phyloP scores from a whole-genome alignment of 2,113 vertebrate species.

The Engystomops pustulosus region DNA sequence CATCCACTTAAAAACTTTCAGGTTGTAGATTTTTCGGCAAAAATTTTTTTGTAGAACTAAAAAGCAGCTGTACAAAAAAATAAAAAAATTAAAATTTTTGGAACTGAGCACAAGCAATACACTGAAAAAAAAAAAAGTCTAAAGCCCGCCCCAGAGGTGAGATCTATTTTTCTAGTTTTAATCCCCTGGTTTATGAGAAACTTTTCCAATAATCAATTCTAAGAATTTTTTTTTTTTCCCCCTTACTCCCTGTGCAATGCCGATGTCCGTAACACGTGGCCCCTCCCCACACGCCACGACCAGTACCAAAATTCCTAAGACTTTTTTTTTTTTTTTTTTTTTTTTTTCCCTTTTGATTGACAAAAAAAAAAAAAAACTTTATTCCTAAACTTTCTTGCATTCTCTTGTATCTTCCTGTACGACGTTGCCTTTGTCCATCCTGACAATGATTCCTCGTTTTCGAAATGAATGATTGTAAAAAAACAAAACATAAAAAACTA shows the following conservation, averaged over 20 bases:
- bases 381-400: not conserved
- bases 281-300: not conserved
- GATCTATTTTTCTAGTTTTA: conserved; percentile 53
- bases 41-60: conserved; percentile 60
- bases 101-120: conserved; percentile 64
- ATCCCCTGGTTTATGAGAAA: not conserved
- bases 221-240: not conserved
- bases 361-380: too few species aligned
- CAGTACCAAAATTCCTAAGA: conserved; percentile 21
- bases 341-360: not conserved
- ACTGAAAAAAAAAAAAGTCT: conserved; percentile 58
- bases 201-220: too few species aligned
- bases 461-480: conserved; percentile 41
- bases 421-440: conserved; percentile 40
- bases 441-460: not conserved
- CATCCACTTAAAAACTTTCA: too few species aligned
- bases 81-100: conserved; percentile 55
- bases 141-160: conserved; percentile 37
- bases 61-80: conserved; percentile 70
- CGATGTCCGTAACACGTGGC: not conserved
- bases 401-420: conserved; percentile 11
- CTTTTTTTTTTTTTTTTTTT: not conserved
- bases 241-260: conserved; percentile 7
- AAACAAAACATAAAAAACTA: conserved; percentile 11
- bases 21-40: not conserved